Evolutionary conservation across 2,113 vertebrate genomes (phyloP), one percentile per base, ranked within the genome.

Genomic region (Suncus etruscus): DNA sequence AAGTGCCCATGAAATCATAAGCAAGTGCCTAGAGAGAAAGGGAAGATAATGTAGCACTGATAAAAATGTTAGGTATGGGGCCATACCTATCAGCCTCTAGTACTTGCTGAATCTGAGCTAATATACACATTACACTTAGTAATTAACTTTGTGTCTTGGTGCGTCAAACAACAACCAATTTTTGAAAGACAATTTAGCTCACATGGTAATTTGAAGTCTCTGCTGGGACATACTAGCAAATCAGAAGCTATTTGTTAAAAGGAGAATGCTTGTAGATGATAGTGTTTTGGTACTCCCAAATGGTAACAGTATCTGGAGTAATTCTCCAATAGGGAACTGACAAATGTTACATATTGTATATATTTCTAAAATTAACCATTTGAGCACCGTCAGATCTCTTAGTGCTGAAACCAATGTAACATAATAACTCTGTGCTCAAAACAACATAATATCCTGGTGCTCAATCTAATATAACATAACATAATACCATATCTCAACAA

Each of bases 201-300:
- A 69, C 24, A 68, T 84, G n/a, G 8, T 47, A 84, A 87, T 24
- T 74, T 74, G 5, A 45, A 74, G 66, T 48, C 25, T 84, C 74
- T 24, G 74, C 58, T 74, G 66, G 31, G 72, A 31, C 27, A 29
- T 16, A 54, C 10, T 14, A 54, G 54, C 32, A 39, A 89, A 32
- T 84, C 61, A 74, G 58, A 69, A 73, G 29, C 29, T 91, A 3
- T 87, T 91, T 76, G 39, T 65, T 79, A 58, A 87, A 74, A 73
- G 54, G 54, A 72, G 31, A 78, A 48, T 83, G 24, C 66, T 73
- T 87, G 29, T 16, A 61, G 69, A 85, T 48, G 22, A 81, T 86
- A 50, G 16, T 63, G 27, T 85, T 89, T 68, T 22, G 89, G 22
- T 85, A 1, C 61, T 69, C 48, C 29, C 24, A 61, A 75, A n/a